Evolutionary conservation across 2,888 invertebrate species (phyloP).

Genomic region (Drosophila ochracea): DNA sequence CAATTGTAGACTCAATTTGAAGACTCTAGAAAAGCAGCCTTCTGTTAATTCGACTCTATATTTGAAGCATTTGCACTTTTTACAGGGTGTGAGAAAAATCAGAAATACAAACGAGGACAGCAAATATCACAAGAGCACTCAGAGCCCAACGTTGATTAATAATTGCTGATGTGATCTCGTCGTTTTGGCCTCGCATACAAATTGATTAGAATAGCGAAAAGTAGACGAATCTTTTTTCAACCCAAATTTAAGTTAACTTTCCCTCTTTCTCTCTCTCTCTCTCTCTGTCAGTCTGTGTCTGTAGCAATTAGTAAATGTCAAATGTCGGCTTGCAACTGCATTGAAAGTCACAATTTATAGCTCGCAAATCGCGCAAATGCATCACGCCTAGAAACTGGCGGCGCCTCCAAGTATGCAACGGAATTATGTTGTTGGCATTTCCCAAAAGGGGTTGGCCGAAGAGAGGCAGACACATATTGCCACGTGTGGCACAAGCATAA

Average conservation of each 20-base stretch:
- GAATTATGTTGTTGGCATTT: constrained; percentile 62
- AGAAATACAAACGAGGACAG: constrained; percentile 7
- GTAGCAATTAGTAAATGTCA: constrained; percentile 80
- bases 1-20: not conserved
- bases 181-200: constrained; percentile 16
- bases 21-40: not conserved
- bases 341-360: constrained; percentile 75
- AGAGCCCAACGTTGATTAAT: constrained; percentile 67
- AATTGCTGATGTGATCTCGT: constrained; percentile 50
- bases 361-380: constrained; percentile 64
- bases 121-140: constrained; percentile 11
- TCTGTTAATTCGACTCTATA: not conserved
- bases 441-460: not conserved
- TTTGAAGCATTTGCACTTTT: not conserved
- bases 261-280: not conserved
- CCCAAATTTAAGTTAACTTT: constrained; percentile 15
- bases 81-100: constrained; percentile 19
- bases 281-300: constrained; percentile 12
- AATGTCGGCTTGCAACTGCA: constrained; percentile 59
- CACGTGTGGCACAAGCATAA: constrained; percentile 20
- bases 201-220: constrained; percentile 55
- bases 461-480: not conserved
- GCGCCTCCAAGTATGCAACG: constrained; percentile 68
- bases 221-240: constrained; percentile 10
- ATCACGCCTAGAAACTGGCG: constrained; percentile 51